A percentile compares a stretch with the other conserved stretches of the same genome.
Conservation (phyloP, 1,140 invertebrate species). For the Phocides pigmalion region DNA sequence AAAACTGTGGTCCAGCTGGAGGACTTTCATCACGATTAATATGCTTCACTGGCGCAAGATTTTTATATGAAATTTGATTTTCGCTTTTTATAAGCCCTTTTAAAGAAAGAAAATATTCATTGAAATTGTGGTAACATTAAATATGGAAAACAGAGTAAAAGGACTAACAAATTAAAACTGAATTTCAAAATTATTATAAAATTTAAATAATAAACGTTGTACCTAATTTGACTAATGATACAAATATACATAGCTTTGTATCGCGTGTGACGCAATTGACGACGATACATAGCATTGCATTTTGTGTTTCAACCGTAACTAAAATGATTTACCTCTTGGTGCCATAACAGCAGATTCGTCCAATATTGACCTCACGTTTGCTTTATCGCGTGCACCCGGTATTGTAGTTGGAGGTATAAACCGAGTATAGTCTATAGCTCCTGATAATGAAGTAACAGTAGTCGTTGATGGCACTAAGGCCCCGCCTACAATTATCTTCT, state of each 20-base stretch:
- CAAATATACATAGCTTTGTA: too few species aligned
- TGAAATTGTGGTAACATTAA: too few species aligned
- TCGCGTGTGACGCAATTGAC: neutral
- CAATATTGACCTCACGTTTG: constrained; percentile 3
- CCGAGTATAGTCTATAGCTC: constrained; percentile 56
- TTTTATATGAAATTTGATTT: neutral
- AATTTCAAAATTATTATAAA: too few species aligned
- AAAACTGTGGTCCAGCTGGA: constrained; percentile 57
- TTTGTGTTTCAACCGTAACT: neutral
- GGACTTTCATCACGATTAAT: constrained; percentile 62
- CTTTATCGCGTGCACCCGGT: neutral
- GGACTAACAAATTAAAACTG: too few species aligned
- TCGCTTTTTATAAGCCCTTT: constrained; percentile 19
- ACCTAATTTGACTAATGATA: too few species aligned
- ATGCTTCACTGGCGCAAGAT: constrained; percentile 13
- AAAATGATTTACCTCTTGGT: constrained; percentile 35
- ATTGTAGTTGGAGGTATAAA: constrained; percentile 57
- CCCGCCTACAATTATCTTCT: constrained; percentile 66
- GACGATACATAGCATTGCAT: too few species aligned
- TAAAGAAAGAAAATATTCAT: too few species aligned
- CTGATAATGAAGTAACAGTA: constrained; percentile 29
- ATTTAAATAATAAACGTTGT: too few species aligned
- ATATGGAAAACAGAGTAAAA: too few species aligned
- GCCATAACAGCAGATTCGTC: constrained; percentile 25
- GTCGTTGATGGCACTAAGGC: constrained; percentile 48